Evolutionary conservation across 2,888 invertebrate genomes (phyloP).

Genomic region (Sminthurinus aureus): DNA sequence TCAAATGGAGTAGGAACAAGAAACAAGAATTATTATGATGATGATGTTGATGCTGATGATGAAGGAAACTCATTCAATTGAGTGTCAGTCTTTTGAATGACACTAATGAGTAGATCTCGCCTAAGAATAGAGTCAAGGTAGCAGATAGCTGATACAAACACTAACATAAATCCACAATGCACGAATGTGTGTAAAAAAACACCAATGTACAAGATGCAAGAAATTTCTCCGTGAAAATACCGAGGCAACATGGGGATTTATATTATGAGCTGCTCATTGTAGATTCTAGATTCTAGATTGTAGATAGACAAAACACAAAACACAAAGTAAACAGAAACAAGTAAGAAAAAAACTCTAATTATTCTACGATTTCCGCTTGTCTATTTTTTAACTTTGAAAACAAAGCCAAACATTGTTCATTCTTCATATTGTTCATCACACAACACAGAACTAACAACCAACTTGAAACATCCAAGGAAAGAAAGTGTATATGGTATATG

Average conservation of each 20-base stretch:
- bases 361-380: slow-evolving; percentile 17
- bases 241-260: background rate
- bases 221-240: background rate
- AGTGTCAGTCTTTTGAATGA: slow-evolving; percentile 20
- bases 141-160: background rate
- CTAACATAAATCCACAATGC: background rate
- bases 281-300: background rate
- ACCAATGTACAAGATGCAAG: background rate
- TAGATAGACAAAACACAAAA: background rate
- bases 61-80: background rate
- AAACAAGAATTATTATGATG: background rate
- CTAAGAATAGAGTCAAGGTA: slow-evolving; percentile 29
- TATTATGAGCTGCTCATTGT: too few species aligned
- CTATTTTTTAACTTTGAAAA: slow-evolving; percentile 16
- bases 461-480: background rate
- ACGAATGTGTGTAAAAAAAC: background rate
- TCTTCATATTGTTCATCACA: too few species aligned
- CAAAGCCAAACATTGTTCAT: slow-evolving; percentile 26
- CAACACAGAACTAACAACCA: background rate
- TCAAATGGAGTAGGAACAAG: background rate
- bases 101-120: slow-evolving; percentile 17
- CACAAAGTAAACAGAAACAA: background rate
- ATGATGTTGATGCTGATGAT: background rate
- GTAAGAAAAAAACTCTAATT: slow-evolving; percentile 9
- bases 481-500: background rate